Evolutionary conservation across 2,888 invertebrate species (phyloP).

Genomic region (Cheilosia variabilis): DNA sequence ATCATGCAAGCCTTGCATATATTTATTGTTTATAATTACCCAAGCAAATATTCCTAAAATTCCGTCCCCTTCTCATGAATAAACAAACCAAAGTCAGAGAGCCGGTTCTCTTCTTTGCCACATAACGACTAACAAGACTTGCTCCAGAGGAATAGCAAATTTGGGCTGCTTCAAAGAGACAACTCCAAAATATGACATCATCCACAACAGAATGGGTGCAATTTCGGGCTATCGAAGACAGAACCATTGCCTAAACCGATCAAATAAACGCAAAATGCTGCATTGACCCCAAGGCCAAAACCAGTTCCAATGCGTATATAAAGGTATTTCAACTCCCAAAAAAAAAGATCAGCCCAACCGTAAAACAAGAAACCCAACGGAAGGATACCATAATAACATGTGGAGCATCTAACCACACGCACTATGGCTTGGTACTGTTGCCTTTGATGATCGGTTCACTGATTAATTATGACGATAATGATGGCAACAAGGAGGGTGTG

Average conservation of each 20-base stretch:
- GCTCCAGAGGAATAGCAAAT: constrained; percentile 35
- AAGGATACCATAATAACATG: constrained; percentile 63
- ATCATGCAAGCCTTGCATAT: constrained; percentile 28
- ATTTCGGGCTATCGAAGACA: constrained; percentile 13
- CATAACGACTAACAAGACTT: constrained; percentile 13
- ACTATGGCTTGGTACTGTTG: constrained; percentile 24
- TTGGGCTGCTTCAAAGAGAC: constrained; percentile 31
- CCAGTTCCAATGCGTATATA: constrained; percentile 36
- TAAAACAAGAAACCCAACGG: constrained; percentile 7
- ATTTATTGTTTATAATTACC: constrained; percentile 23
- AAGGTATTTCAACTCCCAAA: constrained; percentile 22
- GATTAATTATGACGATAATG: constrained; percentile 45
- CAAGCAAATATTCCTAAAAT: constrained; percentile 11
- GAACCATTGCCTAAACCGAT: constrained; percentile 13
- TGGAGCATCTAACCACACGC: constrained; percentile 50
- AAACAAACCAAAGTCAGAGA: constrained; percentile 23
- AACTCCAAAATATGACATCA: constrained; percentile 66
- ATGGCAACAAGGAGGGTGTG: not conserved
- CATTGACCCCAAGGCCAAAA: constrained; percentile 33
- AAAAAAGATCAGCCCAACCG: constrained; percentile 33
- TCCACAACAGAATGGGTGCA: constrained; percentile 32
- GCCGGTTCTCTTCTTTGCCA: constrained; percentile 7
- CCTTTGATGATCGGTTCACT: constrained; percentile 56
- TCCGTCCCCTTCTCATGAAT: constrained; percentile 1
- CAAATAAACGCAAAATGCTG: constrained; percentile 11